A percentile compares a stretch with the other conserved stretches of the same genome.
Conservation (phyloP, 1,140 invertebrate species). For the Panagrolaimus sp. region DNA sequence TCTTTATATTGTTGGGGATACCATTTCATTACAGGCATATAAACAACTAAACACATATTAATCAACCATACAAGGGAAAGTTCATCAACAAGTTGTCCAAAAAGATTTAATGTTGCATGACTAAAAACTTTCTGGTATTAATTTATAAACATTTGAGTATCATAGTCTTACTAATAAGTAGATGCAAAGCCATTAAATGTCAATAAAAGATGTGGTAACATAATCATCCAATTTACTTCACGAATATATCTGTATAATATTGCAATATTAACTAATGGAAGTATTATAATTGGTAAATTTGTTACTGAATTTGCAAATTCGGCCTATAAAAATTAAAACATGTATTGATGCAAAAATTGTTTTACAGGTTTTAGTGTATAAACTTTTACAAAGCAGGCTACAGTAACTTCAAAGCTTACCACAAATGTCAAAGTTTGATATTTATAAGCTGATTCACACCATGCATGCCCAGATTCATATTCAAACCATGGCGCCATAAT, state of each 20-base stretch:
- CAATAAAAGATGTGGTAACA: constrained; percentile 47
- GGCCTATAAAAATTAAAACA: neutral
- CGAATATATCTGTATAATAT: constrained; percentile 45
- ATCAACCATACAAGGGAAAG: constrained; percentile 49
- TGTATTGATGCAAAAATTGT: too few relatives aligned
- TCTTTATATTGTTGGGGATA: constrained; percentile 26
- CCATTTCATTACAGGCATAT: constrained; percentile 49
- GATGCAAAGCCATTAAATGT: constrained; percentile 55
- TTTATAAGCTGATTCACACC: constrained; percentile 49
- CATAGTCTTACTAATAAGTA: constrained; percentile 34
- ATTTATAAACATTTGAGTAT: too few relatives aligned
- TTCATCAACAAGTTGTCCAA: constrained; percentile 57
- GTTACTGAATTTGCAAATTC: constrained; percentile 43
- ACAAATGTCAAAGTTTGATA: constrained; percentile 52
- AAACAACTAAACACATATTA: constrained; percentile 50
- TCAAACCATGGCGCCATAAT: constrained; percentile 44
- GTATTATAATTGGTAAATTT: constrained; percentile 53
- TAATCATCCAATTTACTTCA: constrained; percentile 43
- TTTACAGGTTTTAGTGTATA: too few relatives aligned
- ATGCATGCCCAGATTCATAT: constrained; percentile 54
- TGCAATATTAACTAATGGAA: constrained; percentile 48
- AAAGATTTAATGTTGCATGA: constrained; percentile 52
- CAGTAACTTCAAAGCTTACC: constrained; percentile 44
- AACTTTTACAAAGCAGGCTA: constrained; percentile 2
- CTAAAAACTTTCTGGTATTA: too few relatives aligned